A percentile compares a stretch with the other conserved stretches of the same genome.
Conservation (phyloP, 2,113 vertebrate genomes). For the Aldabrachelys gigantea region DNA sequence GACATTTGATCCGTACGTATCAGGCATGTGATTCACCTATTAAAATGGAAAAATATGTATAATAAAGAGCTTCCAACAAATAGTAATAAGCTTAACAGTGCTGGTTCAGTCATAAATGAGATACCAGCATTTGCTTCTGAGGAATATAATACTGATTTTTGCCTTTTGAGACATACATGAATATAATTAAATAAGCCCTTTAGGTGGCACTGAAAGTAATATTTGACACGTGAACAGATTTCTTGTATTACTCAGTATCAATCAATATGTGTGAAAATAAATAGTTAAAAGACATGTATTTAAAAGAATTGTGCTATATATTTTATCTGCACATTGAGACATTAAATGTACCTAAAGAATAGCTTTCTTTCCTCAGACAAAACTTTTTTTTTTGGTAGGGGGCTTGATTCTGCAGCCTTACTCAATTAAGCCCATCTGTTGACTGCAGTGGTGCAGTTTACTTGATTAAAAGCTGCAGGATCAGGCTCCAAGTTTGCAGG, state of each 20-base stretch:
- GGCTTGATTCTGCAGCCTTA: neutral
- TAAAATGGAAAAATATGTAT: slow-evolving; percentile 56
- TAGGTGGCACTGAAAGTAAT: neutral
- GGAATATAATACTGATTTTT: slow-evolving; percentile 22
- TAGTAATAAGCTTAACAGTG: slow-evolving; percentile 7
- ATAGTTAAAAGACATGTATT: neutral
- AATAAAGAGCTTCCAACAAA: neutral
- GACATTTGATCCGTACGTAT: slow-evolving; percentile 62
- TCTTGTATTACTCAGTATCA: slow-evolving; percentile 12
- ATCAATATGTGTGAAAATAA: slow-evolving; percentile 10
- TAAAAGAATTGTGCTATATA: slow-evolving; percentile 5
- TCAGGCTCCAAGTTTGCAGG: slow-evolving; percentile 5
- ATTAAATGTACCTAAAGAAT: slow-evolving; percentile 12
- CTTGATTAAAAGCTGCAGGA: slow-evolving; percentile 8
- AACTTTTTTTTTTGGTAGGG: neutral
- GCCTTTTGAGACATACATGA: slow-evolving; percentile 7
- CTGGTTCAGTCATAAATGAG: slow-evolving; percentile 35
- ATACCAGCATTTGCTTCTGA: slow-evolving; percentile 4
- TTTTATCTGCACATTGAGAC: neutral
- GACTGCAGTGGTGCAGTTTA: neutral
- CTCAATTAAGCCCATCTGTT: neutral
- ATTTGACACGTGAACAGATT: slow-evolving; percentile 36
- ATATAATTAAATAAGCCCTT: neutral
- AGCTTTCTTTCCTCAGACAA: neutral
- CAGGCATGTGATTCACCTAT: slow-evolving; percentile 50